Percentiles rank a stretch among this genome's conserved stretches.
Conservation (phyloP, 2,888 invertebrate species). For the Parnassius smintheus region DNA sequence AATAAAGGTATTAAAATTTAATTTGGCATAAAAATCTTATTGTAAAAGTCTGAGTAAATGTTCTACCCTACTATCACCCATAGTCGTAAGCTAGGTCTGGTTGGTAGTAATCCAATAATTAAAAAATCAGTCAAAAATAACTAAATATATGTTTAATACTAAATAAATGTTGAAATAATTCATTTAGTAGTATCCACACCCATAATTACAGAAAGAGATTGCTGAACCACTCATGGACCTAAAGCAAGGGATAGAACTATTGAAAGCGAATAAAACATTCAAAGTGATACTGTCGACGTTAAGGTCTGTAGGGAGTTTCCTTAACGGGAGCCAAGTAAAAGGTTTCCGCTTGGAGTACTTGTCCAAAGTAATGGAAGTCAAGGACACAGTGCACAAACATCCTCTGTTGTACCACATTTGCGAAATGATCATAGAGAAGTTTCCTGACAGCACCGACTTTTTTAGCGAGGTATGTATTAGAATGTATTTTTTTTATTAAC, state of each 20-base stretch:
- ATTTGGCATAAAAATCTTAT: too few species aligned
- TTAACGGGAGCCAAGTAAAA: conserved; percentile 95
- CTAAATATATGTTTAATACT: too few species aligned
- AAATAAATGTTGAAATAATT: too few species aligned
- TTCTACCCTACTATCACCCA: too few species aligned
- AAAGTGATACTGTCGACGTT: conserved; percentile 96
- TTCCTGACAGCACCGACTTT: conserved; percentile 96
- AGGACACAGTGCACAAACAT: conserved; percentile 99
- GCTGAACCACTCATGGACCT: conserved; percentile 99
- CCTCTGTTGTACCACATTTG: conserved; percentile 98
- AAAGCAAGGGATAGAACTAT: conserved; percentile 96
- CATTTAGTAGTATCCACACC: neutral
- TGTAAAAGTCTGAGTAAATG: too few species aligned
- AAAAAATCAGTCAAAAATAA: neutral
- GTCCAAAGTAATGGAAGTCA: conserved; percentile 98
- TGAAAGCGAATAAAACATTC: conserved; percentile 96
- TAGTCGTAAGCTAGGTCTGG: too few species aligned
- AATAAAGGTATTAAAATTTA: too few species aligned
- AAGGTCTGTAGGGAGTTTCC: conserved; percentile 96
- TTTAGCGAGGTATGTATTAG: conserved; percentile 92
- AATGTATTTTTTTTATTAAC: conserved; percentile 1
- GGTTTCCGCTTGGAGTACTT: conserved; percentile 99
- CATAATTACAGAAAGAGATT: conserved; percentile 89
- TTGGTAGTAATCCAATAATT: neutral
- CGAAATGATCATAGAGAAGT: conserved; percentile 98